Evolutionary conservation across 30 jellyfish, hydroid and myxozoan species (phyloP), one percentile per base, ranked within the genome.

Genomic region (Aurelia aurita): DNA sequence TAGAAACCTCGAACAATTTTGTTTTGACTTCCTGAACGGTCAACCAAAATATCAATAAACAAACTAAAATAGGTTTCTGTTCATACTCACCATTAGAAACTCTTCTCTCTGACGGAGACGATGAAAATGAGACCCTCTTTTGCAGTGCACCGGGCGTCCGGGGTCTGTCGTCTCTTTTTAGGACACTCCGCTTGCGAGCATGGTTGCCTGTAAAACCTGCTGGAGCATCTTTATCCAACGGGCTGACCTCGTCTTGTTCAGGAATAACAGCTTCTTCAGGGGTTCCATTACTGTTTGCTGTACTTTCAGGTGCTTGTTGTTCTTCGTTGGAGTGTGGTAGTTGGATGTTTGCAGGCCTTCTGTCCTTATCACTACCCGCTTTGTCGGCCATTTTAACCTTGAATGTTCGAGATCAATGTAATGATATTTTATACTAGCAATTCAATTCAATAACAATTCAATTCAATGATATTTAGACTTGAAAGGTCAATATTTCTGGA

Each of bases 51-150:
- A 39, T 8, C 16, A 39, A 6, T 39, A 39, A 39, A 39, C 0
- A 5, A 39, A 39, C 51, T 9, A 39, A 31, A 31, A 31, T 2
- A 2, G 5, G 2, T 2, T 31, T 31, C 51, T 8, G 1, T 39
- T 39, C 51, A 39, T 8, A 39, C 92, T 60, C 74, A 94, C 99
- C 99, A 75, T 80, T 89, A 22, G 97, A 87, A 28, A 89, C 97
- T 64, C 97, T 72, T 81, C 92, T 74, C 51, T 89, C 96, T 27
- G 93, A 83, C 21, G 95, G 89, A 10, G 63, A 74, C n/a, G 99
- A 82, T 46, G 96, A 94, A 85, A 94, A 94, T 26, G 99, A 94
- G 47, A 94, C 99, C 43, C 99, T 58, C 59, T 94, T 94, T 31
- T 84, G 96, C 44, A 22, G 39, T n/a, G 86, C 83, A 14, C 78